Base-by-base conservation (phyloP, 2,797 vertebrate species). In the Dallia pectoralis region DNA sequence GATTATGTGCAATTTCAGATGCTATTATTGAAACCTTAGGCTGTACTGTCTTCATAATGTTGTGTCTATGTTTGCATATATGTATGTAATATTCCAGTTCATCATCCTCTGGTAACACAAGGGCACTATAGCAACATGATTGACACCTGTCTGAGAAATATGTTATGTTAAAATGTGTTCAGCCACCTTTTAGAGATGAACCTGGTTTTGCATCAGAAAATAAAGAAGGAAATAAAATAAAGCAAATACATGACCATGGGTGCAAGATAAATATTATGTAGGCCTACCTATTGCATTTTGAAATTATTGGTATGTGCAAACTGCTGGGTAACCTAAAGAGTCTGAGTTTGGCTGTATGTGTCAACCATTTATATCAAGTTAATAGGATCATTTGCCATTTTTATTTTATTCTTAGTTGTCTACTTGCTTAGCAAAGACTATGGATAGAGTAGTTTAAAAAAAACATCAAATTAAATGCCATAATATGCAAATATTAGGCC, bases 221-320 rank as follows among this genome's bases (percentile, higher is more conserved):
- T 76, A n/a, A 77, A 81, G 51, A 65, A 71, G 80, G 80, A 59
- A 70, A 71, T 79, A 48, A 40, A 82, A 77, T 74, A 69, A 71
- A 51, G 40, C 5, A 33, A 64, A 72, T 12, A 19, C 18, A 36
- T 77, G 53, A 68, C 30, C 44, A 22, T 25, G 25, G n/a, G 59
- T 33, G 56, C 76, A 67, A 22, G 44, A 76, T 69, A 16, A 66
- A 63, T 68, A 9, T 14, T 4, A 6, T 49, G 19, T 36, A 32
- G 4, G 72, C 11, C 51, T 75, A n/a, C n/a, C n/a, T n/a, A n/a
- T 67, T 62, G 7, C 8, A 65, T 14, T 14, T n/a, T 25, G 18
- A 22, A 36, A 62, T n/a, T 40, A 33, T 27, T 48, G 64, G 29
- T 33, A 33, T 66, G 8, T 19, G 56, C 33, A 22, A 53, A 22